phyloP scores from a whole-genome alignment of 2,113 vertebrate genomes.

The Mesembrinibis cayennensis region DNA sequence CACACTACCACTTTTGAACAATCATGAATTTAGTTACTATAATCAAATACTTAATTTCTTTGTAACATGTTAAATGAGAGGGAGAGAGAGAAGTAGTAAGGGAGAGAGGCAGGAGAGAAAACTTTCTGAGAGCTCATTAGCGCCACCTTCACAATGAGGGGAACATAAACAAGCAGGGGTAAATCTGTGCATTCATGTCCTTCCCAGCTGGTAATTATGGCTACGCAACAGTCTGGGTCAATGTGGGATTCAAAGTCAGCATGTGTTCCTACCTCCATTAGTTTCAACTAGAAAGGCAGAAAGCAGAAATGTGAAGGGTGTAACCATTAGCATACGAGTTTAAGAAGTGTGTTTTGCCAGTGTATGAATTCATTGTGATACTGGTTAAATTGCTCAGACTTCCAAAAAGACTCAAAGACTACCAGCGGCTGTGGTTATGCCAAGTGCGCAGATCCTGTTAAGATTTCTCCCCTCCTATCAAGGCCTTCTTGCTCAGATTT shows the following conservation, averaged over 20 bases:
- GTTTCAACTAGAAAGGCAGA: neutral
- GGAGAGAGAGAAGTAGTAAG: neutral
- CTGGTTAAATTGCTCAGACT: neutral
- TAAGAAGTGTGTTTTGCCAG: neutral
- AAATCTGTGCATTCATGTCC: neutral
- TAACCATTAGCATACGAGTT: neutral
- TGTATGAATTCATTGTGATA: neutral
- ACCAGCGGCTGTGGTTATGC: neutral
- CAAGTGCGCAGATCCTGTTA: neutral
- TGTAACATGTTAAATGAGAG: neutral
- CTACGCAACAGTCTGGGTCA: neutral
- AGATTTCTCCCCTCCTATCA: neutral
- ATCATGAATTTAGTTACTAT: neutral
- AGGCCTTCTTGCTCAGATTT: neutral
- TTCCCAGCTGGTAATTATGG: neutral
- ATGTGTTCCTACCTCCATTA: neutral
- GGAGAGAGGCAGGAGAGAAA: neutral
- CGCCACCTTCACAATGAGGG: rapidly evolving
- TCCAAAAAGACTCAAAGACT: neutral
- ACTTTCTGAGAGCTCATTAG: neutral
- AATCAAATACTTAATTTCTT: neutral
- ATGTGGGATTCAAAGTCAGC: neutral
- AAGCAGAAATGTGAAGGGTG: neutral
- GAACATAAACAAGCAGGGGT: neutral
- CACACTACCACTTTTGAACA: neutral